These are phyloP conservation scores for Montipora foliosa DNA, from an alignment of 64 coral and sea anemone genomes.

Conservation along the genomic window DNA sequence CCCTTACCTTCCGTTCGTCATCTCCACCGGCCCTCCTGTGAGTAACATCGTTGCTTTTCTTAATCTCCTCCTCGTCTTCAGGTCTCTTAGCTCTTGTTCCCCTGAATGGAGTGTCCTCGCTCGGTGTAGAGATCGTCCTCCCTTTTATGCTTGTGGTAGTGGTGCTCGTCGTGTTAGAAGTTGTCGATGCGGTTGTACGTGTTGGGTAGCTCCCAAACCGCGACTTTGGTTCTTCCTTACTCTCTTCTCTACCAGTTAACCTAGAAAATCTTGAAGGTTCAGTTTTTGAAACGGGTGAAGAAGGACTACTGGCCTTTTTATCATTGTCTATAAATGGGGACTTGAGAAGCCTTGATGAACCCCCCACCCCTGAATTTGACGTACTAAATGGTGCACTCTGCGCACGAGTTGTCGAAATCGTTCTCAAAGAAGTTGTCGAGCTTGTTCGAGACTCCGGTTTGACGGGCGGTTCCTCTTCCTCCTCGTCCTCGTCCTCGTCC, in stretches of 20 bases:
- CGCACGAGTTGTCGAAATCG: background rate
- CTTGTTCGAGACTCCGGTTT: conserved; percentile 48
- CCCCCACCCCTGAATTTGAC: conserved; percentile 29
- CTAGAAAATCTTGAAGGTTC: conserved; percentile 59
- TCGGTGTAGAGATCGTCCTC: conserved; percentile 17
- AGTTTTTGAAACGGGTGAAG: conserved; percentile 60
- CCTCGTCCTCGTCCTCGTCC: conserved; percentile 55
- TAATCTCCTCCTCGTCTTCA: conserved; percentile 24
- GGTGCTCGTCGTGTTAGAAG: conserved; percentile 36
- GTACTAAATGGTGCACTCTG: background rate
- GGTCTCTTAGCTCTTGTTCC: conserved; percentile 21
- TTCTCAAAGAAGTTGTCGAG: background rate
- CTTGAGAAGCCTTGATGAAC: conserved; percentile 19
- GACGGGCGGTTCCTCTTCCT: background rate
- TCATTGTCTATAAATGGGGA: conserved; percentile 64
- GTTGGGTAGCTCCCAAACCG: conserved; percentile 31
- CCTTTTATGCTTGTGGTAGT: conserved; percentile 31
- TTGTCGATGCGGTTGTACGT: conserved; percentile 64
- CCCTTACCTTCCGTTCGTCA: conserved; percentile 30
- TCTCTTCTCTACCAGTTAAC: conserved; percentile 13
- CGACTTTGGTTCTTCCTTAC: conserved; percentile 42
- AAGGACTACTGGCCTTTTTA: conserved; percentile 44
- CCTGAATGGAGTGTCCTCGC: conserved; percentile 6
- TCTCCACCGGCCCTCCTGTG: background rate
- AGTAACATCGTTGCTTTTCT: conserved; percentile 60